Evolutionary conservation across 2,113 vertebrate genomes (phyloP), one percentile per base, ranked within the genome.

Genomic region (Protobothrops flavoviridis): DNA sequence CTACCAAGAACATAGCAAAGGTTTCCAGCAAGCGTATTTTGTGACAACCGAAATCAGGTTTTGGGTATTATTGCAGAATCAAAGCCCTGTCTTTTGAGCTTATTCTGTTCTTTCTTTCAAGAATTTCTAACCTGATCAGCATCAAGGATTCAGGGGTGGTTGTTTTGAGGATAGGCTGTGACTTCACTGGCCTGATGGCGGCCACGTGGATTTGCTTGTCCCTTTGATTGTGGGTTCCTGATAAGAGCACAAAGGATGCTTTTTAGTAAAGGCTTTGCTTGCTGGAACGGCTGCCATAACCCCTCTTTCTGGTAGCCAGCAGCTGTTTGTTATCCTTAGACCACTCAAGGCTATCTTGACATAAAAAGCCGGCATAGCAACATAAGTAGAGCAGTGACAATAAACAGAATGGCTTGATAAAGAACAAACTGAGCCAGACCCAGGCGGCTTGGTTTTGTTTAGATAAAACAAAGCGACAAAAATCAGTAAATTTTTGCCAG

Each of bases 331-430:
- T 90, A 90, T 93, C 89, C 92, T 57, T n/a, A 13, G 26, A 90
- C 89, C 89, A 93, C 92, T 93, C 92, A 93, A 93, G 92, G 92
- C 88, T 93, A 93, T 93, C 92, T 93, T 93, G 92, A 93, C 92
- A 90, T 87, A 64, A 93, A 90, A 86, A 93, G 92, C 89, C 52
- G 89, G 74, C 92, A 61, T 50, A 21, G 74, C 89, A 90, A 43
- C 74, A 2, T 64, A 86, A 87, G 89, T 12, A 20, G 74, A 90
- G 23, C 81, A 52, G 43, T 90, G 92, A 93, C 92, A 93, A 90
- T 90, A 90, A 93, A 93, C 92, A 93, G 92, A 93, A 64, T 87
- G 81, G 89, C 56, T 87, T 53, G 92, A 93, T 93, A 90, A 87
- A 93, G 81, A 93, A 90, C 88, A 93, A 86, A 26, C 92, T 9